Percentiles rank a stretch among this genome's conserved stretches.
phyloP scores from a whole-genome alignment of 2,888 invertebrate genomes.

The Chaitophorus viminalis region DNA sequence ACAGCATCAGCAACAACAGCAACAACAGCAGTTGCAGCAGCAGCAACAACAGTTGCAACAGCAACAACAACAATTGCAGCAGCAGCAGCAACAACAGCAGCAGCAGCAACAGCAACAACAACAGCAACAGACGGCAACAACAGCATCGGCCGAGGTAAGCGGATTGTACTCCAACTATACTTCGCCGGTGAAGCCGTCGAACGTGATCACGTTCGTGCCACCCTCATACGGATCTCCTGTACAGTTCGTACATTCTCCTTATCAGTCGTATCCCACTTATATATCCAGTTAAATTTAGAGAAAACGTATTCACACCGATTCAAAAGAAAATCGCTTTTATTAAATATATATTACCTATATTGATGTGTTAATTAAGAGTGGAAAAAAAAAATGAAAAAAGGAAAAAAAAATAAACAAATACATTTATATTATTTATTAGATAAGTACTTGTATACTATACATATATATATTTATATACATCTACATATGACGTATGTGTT shows the following conservation, averaged over 20 bases:
- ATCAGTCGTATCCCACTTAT: slow-evolving; percentile 50
- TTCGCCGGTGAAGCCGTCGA: slow-evolving; percentile 23
- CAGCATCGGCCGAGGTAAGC: background rate
- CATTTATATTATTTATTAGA: slow-evolving; percentile 55
- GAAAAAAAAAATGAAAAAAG: slow-evolving; percentile 25
- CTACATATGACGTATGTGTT: slow-evolving; percentile 16
- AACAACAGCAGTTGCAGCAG: background rate
- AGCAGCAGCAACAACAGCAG: background rate
- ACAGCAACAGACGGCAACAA: background rate
- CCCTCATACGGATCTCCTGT: slow-evolving; percentile 53
- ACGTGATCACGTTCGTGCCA: slow-evolving; percentile 32
- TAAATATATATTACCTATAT: background rate
- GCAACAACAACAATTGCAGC: background rate
- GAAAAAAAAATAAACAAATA: slow-evolving; percentile 1
- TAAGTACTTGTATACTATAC: slow-evolving; percentile 27
- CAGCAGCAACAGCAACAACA: background rate
- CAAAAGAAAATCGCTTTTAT: slow-evolving; percentile 36
- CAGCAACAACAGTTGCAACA: background rate
- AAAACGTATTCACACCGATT: slow-evolving; percentile 61
- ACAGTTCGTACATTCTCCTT: slow-evolving; percentile 50
- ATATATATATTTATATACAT: slow-evolving; percentile 1
- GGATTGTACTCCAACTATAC: slow-evolving; percentile 3
- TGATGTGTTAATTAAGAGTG: background rate
- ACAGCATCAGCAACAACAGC: too few species aligned
- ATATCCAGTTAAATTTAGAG: slow-evolving; percentile 52